phyloP scores from a whole-genome alignment of 1,140 invertebrate genomes.

The Cydia fagiglandana region DNA sequence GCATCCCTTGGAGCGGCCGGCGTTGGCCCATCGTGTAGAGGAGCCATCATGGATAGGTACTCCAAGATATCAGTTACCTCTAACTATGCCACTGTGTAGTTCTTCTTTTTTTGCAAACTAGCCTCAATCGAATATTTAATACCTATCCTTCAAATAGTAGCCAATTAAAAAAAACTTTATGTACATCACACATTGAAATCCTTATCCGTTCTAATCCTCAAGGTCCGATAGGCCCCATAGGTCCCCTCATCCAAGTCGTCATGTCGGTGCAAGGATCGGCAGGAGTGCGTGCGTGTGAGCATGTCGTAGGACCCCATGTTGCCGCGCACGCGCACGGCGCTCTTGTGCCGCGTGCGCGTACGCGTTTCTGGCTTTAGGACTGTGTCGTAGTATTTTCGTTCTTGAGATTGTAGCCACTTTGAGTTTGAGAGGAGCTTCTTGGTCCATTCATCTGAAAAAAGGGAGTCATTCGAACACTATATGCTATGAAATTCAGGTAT shows the following conservation, averaged over 20 bases:
- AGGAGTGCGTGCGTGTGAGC: conserved; percentile 64
- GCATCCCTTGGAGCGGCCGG: too few relatives aligned
- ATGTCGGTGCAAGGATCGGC: conserved; percentile 54
- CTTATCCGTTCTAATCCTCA: conserved; percentile 55
- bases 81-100: too few relatives aligned
- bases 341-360: conserved; percentile 48
- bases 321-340: conserved; percentile 49
- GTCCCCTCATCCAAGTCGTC: conserved; percentile 63
- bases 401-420: conserved; percentile 67
- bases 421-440: conserved; percentile 66
- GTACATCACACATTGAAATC: conserved; percentile 48
- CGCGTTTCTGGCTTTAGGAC: conserved; percentile 57
- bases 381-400: conserved; percentile 65
- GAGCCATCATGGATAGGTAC: too few relatives aligned
- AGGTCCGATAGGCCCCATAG: conserved; percentile 67
- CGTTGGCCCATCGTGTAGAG: too few relatives aligned
- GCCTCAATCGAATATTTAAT: not conserved
- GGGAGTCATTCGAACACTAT: too few relatives aligned
- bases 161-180: not conserved
- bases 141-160: not conserved
- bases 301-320: conserved; percentile 64
- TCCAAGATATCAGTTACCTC: too few relatives aligned
- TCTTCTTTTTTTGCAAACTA: not conserved
- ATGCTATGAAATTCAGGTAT: too few relatives aligned
- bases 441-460: conserved; percentile 75